These are phyloP conservation scores for Peromyscus polionotus DNA, from an alignment of 2,113 vertebrate genomes.

Conservation along the genomic window DNA sequence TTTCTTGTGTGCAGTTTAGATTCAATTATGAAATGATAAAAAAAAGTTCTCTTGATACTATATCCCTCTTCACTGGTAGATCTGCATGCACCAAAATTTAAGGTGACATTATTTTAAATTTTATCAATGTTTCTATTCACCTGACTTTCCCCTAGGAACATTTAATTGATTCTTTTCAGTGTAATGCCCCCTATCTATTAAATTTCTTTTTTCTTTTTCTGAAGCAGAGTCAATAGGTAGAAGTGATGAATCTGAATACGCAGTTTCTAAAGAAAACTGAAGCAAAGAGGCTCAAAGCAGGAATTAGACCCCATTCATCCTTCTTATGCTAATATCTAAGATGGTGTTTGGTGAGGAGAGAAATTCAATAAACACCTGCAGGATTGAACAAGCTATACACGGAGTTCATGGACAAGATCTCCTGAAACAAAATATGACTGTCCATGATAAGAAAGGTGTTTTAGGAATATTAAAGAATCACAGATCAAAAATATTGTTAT, in stretches of 20 bases:
- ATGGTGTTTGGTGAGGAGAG: not conserved
- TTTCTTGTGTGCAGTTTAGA: not conserved
- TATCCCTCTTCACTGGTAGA: not conserved
- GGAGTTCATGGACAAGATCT: not conserved
- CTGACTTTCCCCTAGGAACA: not conserved
- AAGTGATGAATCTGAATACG: not conserved
- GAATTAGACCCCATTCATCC: not conserved
- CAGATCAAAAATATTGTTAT: not conserved
- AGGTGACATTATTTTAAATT: not conserved
- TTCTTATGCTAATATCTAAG: not conserved
- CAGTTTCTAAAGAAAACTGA: constrained; percentile 4
- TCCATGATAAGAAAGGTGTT: not conserved
- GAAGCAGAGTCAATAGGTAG: not conserved
- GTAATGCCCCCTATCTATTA: constrained; percentile 37
- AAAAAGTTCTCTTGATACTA: not conserved
- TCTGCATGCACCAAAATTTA: not conserved
- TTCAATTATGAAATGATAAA: not conserved
- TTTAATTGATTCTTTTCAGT: constrained; percentile 56
- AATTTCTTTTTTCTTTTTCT: constrained; percentile 20
- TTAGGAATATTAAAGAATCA: not conserved
- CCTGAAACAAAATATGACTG: not conserved
- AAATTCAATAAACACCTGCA: constrained; percentile 37
- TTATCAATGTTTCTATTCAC: constrained; percentile 20
- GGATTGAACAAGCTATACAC: not conserved
- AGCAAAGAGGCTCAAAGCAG: not conserved